Conservation (phyloP, 2,113 vertebrate species). For the Siphamia tubifer region DNA sequence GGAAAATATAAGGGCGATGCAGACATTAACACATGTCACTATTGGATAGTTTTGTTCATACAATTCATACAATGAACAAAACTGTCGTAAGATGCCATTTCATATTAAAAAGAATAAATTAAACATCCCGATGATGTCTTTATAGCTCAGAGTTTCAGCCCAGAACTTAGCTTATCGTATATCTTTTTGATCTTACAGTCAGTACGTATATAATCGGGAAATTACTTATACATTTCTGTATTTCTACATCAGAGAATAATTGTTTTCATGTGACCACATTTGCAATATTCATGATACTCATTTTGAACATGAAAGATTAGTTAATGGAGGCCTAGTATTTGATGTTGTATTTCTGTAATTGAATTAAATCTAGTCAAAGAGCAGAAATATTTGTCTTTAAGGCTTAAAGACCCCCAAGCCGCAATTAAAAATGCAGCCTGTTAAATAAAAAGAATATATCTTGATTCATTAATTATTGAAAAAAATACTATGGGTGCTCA, state of each 20-base stretch:
- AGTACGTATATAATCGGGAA: neutral
- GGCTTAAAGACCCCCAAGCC: constrained; percentile 68
- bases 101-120: constrained; percentile 21
- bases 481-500: constrained; percentile 63
- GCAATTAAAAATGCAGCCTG: constrained; percentile 77
- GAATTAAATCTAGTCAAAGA: constrained; percentile 78
- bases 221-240: neutral
- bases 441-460: constrained; percentile 80
- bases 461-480: constrained; percentile 78
- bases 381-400: constrained; percentile 78
- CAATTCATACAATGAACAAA: no score
- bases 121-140: no score
- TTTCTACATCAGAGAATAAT: constrained; percentile 30
- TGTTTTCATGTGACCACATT: constrained; percentile 50
- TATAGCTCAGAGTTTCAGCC: no score
- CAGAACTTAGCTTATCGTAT: no score
- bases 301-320: constrained; percentile 75
- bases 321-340: constrained; percentile 73
- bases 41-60: no score
- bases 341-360: constrained; percentile 80
- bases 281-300: constrained; percentile 70
- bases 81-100: neutral
- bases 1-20: neutral
- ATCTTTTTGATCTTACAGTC: neutral
- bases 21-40: neutral